Evolutionary conservation across 92 coral and sea anemone genomes (phyloP).

Genomic region (Pocillopora grandis): DNA sequence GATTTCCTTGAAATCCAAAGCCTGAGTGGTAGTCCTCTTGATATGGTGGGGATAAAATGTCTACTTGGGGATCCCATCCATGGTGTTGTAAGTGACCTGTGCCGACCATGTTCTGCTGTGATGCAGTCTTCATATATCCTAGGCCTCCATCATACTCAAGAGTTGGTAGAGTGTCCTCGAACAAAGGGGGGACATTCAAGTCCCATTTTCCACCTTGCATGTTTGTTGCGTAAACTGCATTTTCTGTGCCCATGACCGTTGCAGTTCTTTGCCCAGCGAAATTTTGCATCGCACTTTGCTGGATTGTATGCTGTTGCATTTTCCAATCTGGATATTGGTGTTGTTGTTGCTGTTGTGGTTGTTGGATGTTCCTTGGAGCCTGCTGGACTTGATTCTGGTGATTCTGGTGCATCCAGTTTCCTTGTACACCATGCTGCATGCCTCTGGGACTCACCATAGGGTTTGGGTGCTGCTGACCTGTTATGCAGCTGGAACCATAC

Average conservation of each 20-base stretch:
- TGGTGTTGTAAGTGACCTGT: conserved; percentile 34
- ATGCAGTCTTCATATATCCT: conserved; percentile 22
- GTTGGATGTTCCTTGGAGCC: conserved; percentile 31
- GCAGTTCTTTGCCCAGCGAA: conserved; percentile 29
- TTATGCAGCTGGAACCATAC: conserved; percentile 54
- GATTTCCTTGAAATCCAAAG: conserved; percentile 67
- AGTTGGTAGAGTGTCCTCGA: conserved; percentile 80
- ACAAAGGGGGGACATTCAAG: conserved; percentile 61
- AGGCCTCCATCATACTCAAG: conserved; percentile 44
- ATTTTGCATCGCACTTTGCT: conserved; percentile 18
- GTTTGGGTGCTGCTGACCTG: conserved; percentile 19
- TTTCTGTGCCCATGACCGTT: conserved; percentile 3
- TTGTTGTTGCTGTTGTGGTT: too few relatives aligned
- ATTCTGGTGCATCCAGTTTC: conserved; percentile 37
- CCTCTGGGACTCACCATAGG: conserved; percentile 46
- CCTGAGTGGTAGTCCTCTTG: conserved; percentile 65
- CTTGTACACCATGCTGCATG: conserved; percentile 27
- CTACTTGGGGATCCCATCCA: conserved; percentile 43
- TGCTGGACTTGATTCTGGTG: conserved; percentile 37
- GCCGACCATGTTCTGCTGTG: conserved; percentile 31
- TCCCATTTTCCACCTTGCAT: conserved; percentile 52
- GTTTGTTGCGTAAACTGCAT: conserved; percentile 38
- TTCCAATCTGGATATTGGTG: conserved; percentile 52
- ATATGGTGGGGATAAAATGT: conserved; percentile 78
- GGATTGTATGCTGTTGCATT: conserved; percentile 23